phyloP scores from a whole-genome alignment of 2,113 vertebrate species.

The Hypanus sabinus region DNA sequence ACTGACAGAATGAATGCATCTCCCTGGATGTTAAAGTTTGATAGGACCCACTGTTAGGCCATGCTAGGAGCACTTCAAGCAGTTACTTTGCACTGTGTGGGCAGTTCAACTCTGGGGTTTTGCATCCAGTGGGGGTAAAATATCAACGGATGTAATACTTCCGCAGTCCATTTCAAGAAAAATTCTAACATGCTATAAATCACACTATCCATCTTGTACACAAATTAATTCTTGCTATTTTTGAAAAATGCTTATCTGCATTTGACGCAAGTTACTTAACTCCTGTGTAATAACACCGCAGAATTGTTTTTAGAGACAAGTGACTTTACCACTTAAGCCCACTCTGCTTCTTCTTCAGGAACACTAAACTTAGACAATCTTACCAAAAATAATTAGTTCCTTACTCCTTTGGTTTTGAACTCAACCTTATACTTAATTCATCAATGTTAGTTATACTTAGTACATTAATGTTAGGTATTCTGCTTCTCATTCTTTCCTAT shows the following conservation, averaged over 20 bases:
- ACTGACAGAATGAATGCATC: slow-evolving; percentile 19
- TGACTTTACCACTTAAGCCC: background rate
- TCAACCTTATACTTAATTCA: background rate
- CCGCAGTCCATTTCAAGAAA: background rate
- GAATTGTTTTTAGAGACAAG: slow-evolving; percentile 7
- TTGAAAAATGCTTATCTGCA: background rate
- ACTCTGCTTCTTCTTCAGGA: background rate
- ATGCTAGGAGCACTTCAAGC: slow-evolving; percentile 23
- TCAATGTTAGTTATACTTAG: background rate
- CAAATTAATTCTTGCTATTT: background rate
- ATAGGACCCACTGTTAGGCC: slow-evolving; percentile 20
- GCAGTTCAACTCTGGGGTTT: slow-evolving; percentile 32
- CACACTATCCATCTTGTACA: background rate
- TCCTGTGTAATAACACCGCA: background rate
- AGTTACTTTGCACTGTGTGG: slow-evolving; percentile 21
- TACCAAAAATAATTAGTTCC: background rate
- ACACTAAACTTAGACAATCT: background rate
- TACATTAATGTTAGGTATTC: background rate
- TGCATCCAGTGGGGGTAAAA: background rate
- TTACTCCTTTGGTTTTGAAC: background rate
- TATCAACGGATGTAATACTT: background rate
- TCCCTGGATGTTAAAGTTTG: background rate
- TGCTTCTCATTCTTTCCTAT: background rate
- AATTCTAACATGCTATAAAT: background rate
- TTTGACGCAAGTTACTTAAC: background rate